Evolutionary conservation across 2,113 vertebrate species (phyloP).

Genomic region (Motacilla alba): DNA sequence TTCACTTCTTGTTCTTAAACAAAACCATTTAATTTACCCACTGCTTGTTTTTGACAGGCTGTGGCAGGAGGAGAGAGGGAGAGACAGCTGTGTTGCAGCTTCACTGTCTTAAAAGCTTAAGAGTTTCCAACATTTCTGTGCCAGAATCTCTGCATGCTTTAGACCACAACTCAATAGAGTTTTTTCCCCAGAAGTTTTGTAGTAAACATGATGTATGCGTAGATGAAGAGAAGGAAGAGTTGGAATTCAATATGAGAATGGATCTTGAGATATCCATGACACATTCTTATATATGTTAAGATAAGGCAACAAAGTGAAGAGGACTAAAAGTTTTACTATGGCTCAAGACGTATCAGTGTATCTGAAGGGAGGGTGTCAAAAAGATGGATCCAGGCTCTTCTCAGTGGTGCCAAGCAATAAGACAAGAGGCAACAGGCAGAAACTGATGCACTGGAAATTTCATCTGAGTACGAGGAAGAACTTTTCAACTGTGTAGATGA

Average conservation of each 20-base stretch:
- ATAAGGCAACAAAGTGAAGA: not conserved
- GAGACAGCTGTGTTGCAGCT: not conserved
- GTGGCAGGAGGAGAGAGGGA: not conserved
- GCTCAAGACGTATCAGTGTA: not conserved
- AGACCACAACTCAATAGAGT: not conserved
- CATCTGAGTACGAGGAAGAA: not conserved
- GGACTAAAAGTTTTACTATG: not conserved
- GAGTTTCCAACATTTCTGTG: not conserved
- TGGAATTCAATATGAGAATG: not conserved
- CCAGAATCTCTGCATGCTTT: not conserved
- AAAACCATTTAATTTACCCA: not conserved
- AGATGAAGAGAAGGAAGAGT: not conserved
- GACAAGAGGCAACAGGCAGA: not conserved
- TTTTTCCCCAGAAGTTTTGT: not conserved
- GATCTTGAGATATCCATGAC: not conserved
- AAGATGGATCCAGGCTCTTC: not conserved
- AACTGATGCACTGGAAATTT: not conserved
- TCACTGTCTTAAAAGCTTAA: not conserved
- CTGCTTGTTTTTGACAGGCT: not conserved
- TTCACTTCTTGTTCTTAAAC: not conserved
- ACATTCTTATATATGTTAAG: accelerated
- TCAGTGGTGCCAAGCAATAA: not conserved
- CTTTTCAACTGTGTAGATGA: not conserved
- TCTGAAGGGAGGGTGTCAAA: not conserved
- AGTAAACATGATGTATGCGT: not conserved